Base-by-base conservation (phyloP, 2,797 vertebrate species). In the Coregonus ussuriensis region DNA sequence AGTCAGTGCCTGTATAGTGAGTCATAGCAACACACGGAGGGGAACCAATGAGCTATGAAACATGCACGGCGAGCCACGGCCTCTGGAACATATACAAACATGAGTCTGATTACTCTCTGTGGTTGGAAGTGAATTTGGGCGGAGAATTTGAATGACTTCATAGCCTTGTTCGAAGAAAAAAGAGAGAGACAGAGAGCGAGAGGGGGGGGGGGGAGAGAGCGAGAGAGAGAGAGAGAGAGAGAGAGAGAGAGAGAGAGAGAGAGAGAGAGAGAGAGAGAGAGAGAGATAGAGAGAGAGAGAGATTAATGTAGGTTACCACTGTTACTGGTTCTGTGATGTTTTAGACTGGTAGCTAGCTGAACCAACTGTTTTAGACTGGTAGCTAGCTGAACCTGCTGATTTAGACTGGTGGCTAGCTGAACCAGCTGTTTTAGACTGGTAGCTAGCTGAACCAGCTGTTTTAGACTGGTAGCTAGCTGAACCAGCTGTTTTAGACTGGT, bases 1-100 rank as follows among this genome's bases (percentile, higher is more conserved):
- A 9, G 7, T 47, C 9, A 65, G 66, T 78, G 33, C 69, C 70
- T 31, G 78, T 56, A 72, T 67, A 25, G 77, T 77, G 87, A 88
- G 72, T 92, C 84, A 86, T 66, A 84, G 82, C 85, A 81, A 83
- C 79, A 77, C 3, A 65, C 79, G 84, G 87, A 82, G 83, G 77
- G 82, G 86, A 90, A 75, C 74, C 89, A 91, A 84, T 76, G 80
- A 91, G 87, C 86, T 91, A 84, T 91, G 90, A 90, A 92, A 91
- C 88, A 76, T 71, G 62, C 76, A 78, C 81, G 81, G 77, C 41
- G 81, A 79, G 85, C 81, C 68, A 3, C 7, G 18, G 47, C 80
- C 66, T 29, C 54, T 71, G 68, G 82, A 89, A 91, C 29, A 79
- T 91, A 88, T 75, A 92, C 87, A 91, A 91, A 88, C 90, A 90